These are phyloP conservation scores for Chromoteleia sp. DNA, from an alignment of 2,888 invertebrate genomes.

Conservation along the genomic window DNA sequence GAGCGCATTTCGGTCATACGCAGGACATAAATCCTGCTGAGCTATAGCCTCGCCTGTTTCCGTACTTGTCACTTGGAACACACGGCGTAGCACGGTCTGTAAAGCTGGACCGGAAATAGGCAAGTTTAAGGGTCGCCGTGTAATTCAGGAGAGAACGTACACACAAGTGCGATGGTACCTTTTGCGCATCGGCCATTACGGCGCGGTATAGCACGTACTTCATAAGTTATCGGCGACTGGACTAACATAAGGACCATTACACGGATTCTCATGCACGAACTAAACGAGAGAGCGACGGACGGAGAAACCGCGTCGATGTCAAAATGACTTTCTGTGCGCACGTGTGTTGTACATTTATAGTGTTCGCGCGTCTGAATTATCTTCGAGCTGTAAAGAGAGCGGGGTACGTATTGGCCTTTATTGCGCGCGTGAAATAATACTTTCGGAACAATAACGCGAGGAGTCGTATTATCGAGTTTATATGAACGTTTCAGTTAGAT, in stretches of 20 bases:
- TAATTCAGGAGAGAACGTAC: conserved; percentile 57
- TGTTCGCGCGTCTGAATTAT: conserved; percentile 47
- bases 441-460: conserved; percentile 51
- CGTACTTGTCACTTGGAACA: conserved; percentile 71
- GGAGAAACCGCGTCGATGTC: conserved; percentile 49
- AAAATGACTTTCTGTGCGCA: conserved; percentile 38
- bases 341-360: conserved; percentile 37
- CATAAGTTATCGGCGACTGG: conserved; percentile 74
- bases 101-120: conserved; percentile 70
- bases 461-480: conserved; percentile 37
- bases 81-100: conserved; percentile 55
- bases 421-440: conserved; percentile 49
- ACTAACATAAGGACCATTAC: conserved; percentile 75
- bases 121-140: conserved; percentile 70
- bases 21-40: conserved; percentile 69
- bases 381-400: conserved; percentile 49
- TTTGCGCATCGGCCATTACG: conserved; percentile 63
- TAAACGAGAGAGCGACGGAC: conserved; percentile 5
- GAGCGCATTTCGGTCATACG: conserved; percentile 71
- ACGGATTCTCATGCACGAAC: conserved; percentile 59
- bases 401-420: conserved; percentile 59
- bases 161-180: conserved; percentile 54
- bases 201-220: conserved; percentile 67
- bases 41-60: conserved; percentile 67
- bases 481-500: conserved; percentile 27